phyloP scores from a whole-genome alignment of 2,113 vertebrate species.

The Bubo bubo region DNA sequence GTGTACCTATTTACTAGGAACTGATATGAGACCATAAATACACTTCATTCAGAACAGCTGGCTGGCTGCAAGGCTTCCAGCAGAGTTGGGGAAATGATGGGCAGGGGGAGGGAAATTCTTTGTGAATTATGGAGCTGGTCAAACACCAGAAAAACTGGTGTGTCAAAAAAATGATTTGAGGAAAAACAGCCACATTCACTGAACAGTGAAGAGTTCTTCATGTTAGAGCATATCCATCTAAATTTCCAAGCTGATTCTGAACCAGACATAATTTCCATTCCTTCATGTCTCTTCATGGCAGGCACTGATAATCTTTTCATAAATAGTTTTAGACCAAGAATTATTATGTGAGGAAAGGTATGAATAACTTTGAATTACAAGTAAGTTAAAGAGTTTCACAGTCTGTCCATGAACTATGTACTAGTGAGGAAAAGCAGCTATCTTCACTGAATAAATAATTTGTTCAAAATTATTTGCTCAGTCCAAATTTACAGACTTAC shows the following conservation, averaged over 20 bases:
- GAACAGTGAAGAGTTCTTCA: slow-evolving; percentile 42
- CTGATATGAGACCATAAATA: not conserved
- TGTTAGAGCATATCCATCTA: slow-evolving; percentile 4
- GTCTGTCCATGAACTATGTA: not conserved
- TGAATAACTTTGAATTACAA: slow-evolving; percentile 60
- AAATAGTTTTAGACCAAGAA: slow-evolving; percentile 56
- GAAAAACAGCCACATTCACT: slow-evolving; percentile 12
- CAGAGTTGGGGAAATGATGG: slow-evolving; percentile 17
- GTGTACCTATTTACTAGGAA: not conserved
- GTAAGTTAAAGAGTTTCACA: slow-evolving; percentile 40
- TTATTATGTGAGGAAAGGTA: slow-evolving; percentile 61
- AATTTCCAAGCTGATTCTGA: slow-evolving; percentile 43
- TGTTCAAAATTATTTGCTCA: slow-evolving; percentile 39
- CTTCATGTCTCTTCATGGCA: slow-evolving; percentile 45
- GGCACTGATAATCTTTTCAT: slow-evolving; percentile 53
- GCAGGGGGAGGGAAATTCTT: not conserved
- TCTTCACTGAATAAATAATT: slow-evolving; percentile 60
- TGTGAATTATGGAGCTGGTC: slow-evolving; percentile 40
- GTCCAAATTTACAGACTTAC: not conserved
- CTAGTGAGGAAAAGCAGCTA: slow-evolving; percentile 49
- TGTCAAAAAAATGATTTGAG: slow-evolving; percentile 51
- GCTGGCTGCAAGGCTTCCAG: slow-evolving; percentile 31
- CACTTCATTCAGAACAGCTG: slow-evolving; percentile 19
- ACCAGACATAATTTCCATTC: slow-evolving; percentile 47
- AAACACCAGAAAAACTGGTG: slow-evolving; percentile 26